phyloP scores from a whole-genome alignment of 37 sponge, comb jelly and placozoan species.

The Diacarnus erythraeanus region DNA sequence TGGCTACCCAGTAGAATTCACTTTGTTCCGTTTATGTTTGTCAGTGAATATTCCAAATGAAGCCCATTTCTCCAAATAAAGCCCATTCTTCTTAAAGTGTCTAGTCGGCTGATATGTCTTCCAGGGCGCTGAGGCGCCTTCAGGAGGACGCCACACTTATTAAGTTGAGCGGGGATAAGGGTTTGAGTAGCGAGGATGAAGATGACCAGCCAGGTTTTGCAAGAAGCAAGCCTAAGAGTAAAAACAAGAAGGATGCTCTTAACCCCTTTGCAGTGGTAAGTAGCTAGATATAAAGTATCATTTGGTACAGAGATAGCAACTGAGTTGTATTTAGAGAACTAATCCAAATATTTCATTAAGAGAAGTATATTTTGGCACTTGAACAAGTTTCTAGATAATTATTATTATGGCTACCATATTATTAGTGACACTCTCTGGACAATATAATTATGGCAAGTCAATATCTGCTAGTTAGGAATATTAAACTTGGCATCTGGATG shows the following conservation, averaged over 20 bases:
- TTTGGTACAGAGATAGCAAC: neutral
- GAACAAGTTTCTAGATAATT: no score
- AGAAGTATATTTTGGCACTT: no score
- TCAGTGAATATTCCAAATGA: neutral
- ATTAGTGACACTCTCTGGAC: no score
- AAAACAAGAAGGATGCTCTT: neutral
- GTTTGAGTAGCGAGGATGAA: constrained; percentile 40
- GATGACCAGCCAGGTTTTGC: constrained; percentile 1
- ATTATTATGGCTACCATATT: no score
- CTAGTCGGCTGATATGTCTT: constrained; percentile 49
- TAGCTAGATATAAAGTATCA: neutral
- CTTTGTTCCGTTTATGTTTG: neutral
- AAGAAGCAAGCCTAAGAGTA: neutral
- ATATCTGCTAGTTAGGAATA: no score
- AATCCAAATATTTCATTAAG: no score
- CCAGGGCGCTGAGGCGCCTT: constrained; percentile 65
- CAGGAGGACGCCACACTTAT: constrained; percentile 43
- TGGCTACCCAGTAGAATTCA: neutral
- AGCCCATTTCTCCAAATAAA: neutral
- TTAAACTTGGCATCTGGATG: no score
- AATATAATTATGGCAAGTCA: no score
- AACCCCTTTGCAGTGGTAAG: constrained; percentile 57
- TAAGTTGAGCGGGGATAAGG: constrained; percentile 13
- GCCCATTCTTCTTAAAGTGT: neutral
- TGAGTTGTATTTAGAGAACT: no score